phyloP scores from a whole-genome alignment of 2,888 invertebrate species.

The Invenusta paracnida region DNA sequence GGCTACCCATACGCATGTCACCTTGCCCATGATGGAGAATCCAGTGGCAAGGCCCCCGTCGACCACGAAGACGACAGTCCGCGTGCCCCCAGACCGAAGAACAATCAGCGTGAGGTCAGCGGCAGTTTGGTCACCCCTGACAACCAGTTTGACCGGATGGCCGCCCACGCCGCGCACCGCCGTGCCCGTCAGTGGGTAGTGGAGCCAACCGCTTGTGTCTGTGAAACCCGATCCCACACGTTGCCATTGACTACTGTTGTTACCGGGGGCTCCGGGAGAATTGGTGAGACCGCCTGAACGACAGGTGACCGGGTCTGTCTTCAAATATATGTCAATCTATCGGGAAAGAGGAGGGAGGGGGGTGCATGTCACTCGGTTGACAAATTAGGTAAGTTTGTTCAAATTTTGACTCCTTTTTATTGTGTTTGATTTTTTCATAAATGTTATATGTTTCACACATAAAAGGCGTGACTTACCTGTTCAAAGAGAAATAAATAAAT shows the following conservation, averaged over 20 bases:
- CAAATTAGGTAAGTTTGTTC: background rate
- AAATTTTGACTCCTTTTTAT: too few species aligned
- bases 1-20: too few species aligned
- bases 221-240: constrained; percentile 83
- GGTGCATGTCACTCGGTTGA: background rate
- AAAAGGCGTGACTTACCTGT: too few species aligned
- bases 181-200: constrained; percentile 76
- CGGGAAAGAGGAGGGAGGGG: too few species aligned
- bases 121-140: constrained; percentile 89
- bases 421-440: too few species aligned
- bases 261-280: too few species aligned
- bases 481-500: too few species aligned
- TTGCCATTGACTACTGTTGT: constrained; percentile 69
- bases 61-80: constrained; percentile 95
- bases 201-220: constrained; percentile 84
- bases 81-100: constrained; percentile 90
- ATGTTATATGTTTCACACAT: too few species aligned
- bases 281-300: too few species aligned
- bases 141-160: constrained; percentile 80
- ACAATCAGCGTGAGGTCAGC: constrained; percentile 91
- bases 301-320: constrained; percentile 87
- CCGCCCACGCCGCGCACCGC: constrained; percentile 84
- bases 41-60: constrained; percentile 98
- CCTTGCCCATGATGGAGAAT: constrained; percentile 84
- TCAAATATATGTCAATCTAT: constrained; percentile 77